A percentile compares a stretch with the other conserved stretches of the same genome.
phyloP scores from a whole-genome alignment of 2,797 vertebrate species.

The Tolypeutes matacus region DNA sequence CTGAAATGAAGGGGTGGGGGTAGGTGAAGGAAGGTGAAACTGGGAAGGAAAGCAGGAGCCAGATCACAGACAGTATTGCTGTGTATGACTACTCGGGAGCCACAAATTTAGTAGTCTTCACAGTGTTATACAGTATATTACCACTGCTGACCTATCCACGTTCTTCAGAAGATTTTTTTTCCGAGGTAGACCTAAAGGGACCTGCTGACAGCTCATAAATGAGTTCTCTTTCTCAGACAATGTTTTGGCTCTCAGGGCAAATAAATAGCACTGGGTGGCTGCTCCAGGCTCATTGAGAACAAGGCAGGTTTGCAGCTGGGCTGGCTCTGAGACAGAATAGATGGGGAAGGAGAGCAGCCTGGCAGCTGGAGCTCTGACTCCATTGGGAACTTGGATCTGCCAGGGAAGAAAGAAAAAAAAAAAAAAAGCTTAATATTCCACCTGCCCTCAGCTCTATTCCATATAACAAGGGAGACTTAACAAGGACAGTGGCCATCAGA shows the following conservation, averaged over 20 bases:
- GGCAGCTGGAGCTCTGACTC: background rate
- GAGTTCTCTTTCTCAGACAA: slow-evolving; percentile 41
- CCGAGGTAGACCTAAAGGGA: background rate
- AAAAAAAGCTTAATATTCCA: background rate
- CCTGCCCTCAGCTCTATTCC: background rate
- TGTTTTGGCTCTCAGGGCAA: slow-evolving; percentile 29
- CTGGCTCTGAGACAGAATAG: background rate
- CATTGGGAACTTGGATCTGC: background rate
- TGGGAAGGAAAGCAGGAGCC: background rate
- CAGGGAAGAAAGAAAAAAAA: background rate
- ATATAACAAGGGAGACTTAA: background rate
- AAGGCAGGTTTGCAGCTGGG: background rate
- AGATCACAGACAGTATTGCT: background rate
- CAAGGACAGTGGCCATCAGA: background rate
- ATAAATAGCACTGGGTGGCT: slow-evolving; percentile 22
- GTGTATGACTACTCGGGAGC: background rate
- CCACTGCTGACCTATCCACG: background rate
- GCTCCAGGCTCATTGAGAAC: slow-evolving; percentile 21
- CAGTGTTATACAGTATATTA: background rate
- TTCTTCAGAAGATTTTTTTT: background rate
- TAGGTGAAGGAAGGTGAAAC: background rate
- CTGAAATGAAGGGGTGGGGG: background rate
- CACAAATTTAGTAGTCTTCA: background rate
- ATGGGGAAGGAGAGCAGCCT: background rate
- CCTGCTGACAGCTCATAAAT: slow-evolving; percentile 54